Base-by-base conservation (phyloP, 2,113 vertebrate species). In the Saccopteryx bilineata region DNA sequence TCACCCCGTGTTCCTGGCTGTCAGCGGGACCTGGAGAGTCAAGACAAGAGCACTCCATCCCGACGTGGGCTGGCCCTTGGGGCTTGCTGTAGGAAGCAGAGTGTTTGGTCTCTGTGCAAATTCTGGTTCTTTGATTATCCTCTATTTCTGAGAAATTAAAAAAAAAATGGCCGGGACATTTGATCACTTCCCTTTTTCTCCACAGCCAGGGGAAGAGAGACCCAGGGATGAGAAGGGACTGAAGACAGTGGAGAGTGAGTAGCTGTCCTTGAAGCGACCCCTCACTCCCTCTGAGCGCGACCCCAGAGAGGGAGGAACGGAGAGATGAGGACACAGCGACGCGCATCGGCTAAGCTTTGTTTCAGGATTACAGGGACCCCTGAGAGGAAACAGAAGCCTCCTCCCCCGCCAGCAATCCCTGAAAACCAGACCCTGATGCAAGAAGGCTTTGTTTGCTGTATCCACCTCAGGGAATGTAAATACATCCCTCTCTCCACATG, bases 401-500 rank as follows among this genome's bases (percentile, higher is more conserved):
- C n/a, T n/a, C 39, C 39, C 39, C 72, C 31, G 68, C 48, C 66
- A 96, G 85, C 88, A 85, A 84, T 93, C 63, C 92, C 24, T 65
- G 85, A 78, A 96, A 86, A 21, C 75, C 8, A 95, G 89, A 93
- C 50, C 33, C 28, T 19, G 39, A 90, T 90, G 60, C 39, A 71
- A 96, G 56, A 84, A 60, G 21, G 46, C 50, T 75, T 9, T 69
- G 78, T 83, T 54, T 95, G 61, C 50, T 94, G 58, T 52, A 75
- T 72, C 86, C 61, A 90, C 72, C 69, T 92, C 80, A 83, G 86
- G 82, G 48, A 91, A 96, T 61, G 75, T 79, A 91, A 95, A 90
- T 79, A 56, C 5, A n/a, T 69, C 75, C 48, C 52, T 87, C 76
- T 71, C 28, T 83, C 75, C 81, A 56, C 79, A 74, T 83, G 88